Evolutionary conservation across 1,140 invertebrate species (phyloP).

Genomic region (Grapholita molesta): DNA sequence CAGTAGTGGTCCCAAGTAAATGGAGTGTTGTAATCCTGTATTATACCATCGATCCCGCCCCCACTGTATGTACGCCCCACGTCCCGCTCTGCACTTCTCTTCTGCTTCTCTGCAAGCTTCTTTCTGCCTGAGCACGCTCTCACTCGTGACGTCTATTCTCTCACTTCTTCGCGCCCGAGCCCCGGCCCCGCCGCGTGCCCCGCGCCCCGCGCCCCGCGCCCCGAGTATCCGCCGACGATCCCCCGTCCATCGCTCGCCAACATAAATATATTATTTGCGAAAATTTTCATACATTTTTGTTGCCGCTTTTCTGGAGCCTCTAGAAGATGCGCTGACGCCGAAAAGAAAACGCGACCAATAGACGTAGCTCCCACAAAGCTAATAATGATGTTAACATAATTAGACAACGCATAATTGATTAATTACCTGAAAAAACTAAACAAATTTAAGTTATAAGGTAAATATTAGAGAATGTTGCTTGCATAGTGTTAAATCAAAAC

Average conservation of each 20-base stretch:
- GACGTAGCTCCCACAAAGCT: not conserved
- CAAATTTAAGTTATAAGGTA: not conserved
- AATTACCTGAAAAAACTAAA: not conserved
- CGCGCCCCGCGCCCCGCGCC: not conserved
- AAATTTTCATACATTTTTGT: constrained; percentile 52
- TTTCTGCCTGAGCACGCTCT: constrained; percentile 76
- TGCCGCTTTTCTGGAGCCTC: constrained; percentile 67
- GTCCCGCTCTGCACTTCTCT: constrained; percentile 77
- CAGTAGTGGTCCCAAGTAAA: constrained; percentile 62
- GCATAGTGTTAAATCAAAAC: not conserved
- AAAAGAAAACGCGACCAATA: not conserved
- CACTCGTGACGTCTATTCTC: constrained; percentile 60
- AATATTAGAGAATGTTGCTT: not conserved
- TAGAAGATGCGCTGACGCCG: constrained; percentile 56
- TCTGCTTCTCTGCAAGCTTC: constrained; percentile 77
- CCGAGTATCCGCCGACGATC: constrained; percentile 37
- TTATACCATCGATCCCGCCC: constrained; percentile 65
- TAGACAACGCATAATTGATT: no score
- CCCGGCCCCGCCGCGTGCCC: constrained; percentile 31
- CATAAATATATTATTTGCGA: constrained; percentile 64
- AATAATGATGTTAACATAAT: no score
- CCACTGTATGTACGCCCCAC: constrained; percentile 72
- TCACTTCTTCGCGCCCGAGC: constrained; percentile 57
- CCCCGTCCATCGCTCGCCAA: constrained; percentile 53
- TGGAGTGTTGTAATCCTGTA: constrained; percentile 74